A percentile compares a stretch with the other conserved stretches of the same genome.
Conservation (phyloP, 2,113 vertebrate genomes). For the Oncorhynchus clarkii region DNA sequence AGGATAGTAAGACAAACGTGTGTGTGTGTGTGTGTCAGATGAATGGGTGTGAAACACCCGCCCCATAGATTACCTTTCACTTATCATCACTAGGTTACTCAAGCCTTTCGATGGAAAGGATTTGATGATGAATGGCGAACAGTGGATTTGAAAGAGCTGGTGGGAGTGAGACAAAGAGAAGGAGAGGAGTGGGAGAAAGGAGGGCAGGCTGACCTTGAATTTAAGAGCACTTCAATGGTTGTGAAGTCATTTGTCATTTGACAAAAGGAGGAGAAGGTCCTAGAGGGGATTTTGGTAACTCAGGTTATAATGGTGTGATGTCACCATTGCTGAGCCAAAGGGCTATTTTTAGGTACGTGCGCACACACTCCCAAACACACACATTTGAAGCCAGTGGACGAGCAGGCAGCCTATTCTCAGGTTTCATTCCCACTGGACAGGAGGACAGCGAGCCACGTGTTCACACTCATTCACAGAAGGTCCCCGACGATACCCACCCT, state of each 20-base stretch:
- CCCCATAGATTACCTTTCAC: conserved; percentile 19
- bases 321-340: conserved; percentile 4
- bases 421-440: background rate
- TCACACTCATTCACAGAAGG: conserved; percentile 31
- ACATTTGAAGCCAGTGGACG: background rate
- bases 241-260: conserved; percentile 34
- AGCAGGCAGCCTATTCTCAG: background rate
- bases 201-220: conserved; percentile 32
- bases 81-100: conserved; percentile 3
- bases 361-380: background rate
- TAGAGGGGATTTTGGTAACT: conserved; percentile 13
- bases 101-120: background rate
- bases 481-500: conserved; percentile 1
- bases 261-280: conserved; percentile 5
- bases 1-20: too few species aligned
- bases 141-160: background rate
- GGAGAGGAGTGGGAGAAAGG: background rate
- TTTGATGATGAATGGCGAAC: background rate
- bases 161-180: background rate
- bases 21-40: conserved; percentile 6
- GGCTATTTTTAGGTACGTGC: conserved; percentile 14
- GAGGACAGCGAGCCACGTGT: background rate
- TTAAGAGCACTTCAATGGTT: conserved; percentile 16
- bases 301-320: background rate
- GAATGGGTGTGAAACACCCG: background rate